Conservation (phyloP, 2,888 invertebrate genomes). For the Eurytoma californica region DNA sequence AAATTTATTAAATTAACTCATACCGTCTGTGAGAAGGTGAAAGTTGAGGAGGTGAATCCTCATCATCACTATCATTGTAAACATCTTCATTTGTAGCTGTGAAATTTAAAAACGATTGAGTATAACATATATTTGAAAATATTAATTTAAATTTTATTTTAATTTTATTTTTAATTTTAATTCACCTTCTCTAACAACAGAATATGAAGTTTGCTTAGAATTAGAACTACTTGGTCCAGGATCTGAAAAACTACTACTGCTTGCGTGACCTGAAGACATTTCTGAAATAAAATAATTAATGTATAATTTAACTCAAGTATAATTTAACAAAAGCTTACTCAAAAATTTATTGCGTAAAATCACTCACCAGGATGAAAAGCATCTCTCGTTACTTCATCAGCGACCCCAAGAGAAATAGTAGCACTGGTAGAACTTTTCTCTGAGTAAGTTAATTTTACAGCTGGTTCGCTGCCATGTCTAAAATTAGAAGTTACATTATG, state of each 20-base stretch:
- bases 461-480: slow-evolving; percentile 78
- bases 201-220: slow-evolving; percentile 54
- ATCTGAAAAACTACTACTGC: slow-evolving; percentile 59
- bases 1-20: slow-evolving; percentile 41
- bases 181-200: slow-evolving; percentile 66
- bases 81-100: slow-evolving; percentile 68
- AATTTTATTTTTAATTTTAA: slow-evolving; percentile 1
- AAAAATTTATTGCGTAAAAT: background rate
- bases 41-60: slow-evolving; percentile 12
- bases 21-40: slow-evolving; percentile 41
- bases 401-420: slow-evolving; percentile 77
- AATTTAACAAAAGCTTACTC: background rate
- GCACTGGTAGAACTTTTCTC: slow-evolving; percentile 81
- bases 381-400: slow-evolving; percentile 73
- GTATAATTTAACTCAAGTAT: background rate
- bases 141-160: background rate
- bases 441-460: slow-evolving; percentile 80
- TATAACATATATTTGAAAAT: too few species aligned
- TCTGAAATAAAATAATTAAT: slow-evolving; percentile 29
- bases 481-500: slow-evolving; percentile 21
- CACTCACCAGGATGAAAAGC: slow-evolving; percentile 69
- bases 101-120: background rate
- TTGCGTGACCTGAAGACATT: slow-evolving; percentile 55
- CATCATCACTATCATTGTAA: slow-evolving; percentile 72
- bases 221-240: slow-evolving; percentile 67